Evolutionary conservation across 2,888 invertebrate genomes (phyloP), one percentile per base, ranked within the genome.

Genomic region (Drosophila meridionalis): DNA sequence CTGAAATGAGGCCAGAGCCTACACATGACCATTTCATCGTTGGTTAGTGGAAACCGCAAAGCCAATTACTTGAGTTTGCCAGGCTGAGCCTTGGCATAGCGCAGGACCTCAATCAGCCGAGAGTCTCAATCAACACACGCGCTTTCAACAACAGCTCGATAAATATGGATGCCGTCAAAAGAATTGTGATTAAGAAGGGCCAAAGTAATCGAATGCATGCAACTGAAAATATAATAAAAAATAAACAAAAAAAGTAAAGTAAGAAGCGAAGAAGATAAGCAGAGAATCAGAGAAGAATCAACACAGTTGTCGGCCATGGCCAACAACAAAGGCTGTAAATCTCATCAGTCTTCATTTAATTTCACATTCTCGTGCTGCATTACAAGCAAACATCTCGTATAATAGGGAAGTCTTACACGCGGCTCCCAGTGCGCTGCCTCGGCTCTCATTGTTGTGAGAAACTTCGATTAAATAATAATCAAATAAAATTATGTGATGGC

Each of bases 341-440:
- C 83, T 75, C 90, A 89, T 86, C 87, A 86, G 85, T 87, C 90
- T 82, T 87, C 77, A 87, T 89, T 89, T 85, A 82, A 87, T 85
- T 85, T 84, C 77, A 69, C 72, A 74, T 74, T 88, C 75, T 74
- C 72, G 56, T 47, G 57, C 63, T 64, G 75, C 62, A 70, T 56
- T 57, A 63, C 38, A 43, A 47, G 47, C 26, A 32, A 61, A 40
- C 48, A 53, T 32, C 59, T 58, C 73, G n/a, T 40, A 53, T 57
- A 43, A 62, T 52, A 56, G 40, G 58, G 40, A 42, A 34, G n/a
- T 43, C 26, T 48, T 30, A 48, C 40, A n/a, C 47, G 47, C 11
- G n/a, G 53, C 56, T 59, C 36, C 30, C 36, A 47, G 55, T 52
- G 58, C n/a, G 32, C 32, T 50, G 57, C 59, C 56, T 47, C 68